A percentile compares a stretch with the other conserved stretches of the same genome.
These are phyloP conservation scores for Notodonta dromedarius DNA, from an alignment of 2,888 invertebrate genomes.

Conservation along the genomic window DNA sequence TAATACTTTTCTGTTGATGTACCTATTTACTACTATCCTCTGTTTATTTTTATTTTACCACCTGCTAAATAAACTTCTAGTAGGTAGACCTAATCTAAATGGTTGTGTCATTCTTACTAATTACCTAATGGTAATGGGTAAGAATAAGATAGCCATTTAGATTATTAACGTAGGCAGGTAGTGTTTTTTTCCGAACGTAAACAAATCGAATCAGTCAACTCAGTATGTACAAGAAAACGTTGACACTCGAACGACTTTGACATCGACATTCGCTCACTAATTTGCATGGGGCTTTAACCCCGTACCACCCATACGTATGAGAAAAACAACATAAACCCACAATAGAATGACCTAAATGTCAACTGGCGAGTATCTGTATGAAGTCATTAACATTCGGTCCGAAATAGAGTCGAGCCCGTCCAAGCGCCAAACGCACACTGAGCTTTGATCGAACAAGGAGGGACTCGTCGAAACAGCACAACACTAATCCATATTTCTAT, in stretches of 20 bases:
- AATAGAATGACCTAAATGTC: slow-evolving; percentile 73
- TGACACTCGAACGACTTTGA: slow-evolving; percentile 32
- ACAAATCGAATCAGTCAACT: slow-evolving; percentile 6
- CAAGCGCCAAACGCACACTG: slow-evolving; percentile 2
- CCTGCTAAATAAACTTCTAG: too few species aligned
- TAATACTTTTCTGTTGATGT: neutral
- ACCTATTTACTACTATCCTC: neutral
- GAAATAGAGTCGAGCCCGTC: slow-evolving; percentile 56
- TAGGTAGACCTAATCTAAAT: too few species aligned
- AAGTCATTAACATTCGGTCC: slow-evolving; percentile 68
- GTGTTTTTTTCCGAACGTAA: neutral
- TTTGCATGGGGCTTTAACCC: slow-evolving; percentile 33
- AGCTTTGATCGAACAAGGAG: neutral
- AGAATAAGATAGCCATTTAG: too few species aligned
- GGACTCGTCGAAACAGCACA: neutral
- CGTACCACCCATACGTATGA: slow-evolving; percentile 22
- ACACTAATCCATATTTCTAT: neutral
- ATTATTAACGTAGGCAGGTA: too few species aligned
- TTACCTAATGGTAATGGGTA: too few species aligned
- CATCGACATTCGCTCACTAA: slow-evolving; percentile 19
- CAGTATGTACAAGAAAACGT: slow-evolving; percentile 11
- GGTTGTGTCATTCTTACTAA: too few species aligned
- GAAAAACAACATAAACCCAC: slow-evolving; percentile 43
- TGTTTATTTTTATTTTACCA: too few species aligned
- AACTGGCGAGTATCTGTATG: slow-evolving; percentile 56